Base-by-base conservation (phyloP, 2,797 vertebrate genomes). In the Myotis myotis region DNA sequence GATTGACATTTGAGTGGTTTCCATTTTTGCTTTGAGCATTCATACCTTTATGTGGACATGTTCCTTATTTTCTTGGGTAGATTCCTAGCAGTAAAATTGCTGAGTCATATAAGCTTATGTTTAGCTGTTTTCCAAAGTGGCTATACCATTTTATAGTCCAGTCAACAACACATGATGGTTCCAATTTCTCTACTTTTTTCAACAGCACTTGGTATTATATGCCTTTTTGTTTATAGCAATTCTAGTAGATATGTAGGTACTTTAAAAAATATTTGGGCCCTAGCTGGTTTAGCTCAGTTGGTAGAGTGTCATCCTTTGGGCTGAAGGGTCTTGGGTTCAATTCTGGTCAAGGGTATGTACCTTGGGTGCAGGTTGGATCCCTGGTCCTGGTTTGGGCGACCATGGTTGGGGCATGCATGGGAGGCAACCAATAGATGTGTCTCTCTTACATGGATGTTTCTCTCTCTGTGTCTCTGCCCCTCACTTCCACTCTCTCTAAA, bases 1-100 rank as follows among this genome's bases (percentile, higher is more conserved):
- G 23, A 81, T 75, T 23, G 68, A 41, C 11, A 51, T 86, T 57
- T 81, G 49, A 30, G n/a, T 90, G 89, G 6, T 81, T 95, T 90
- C 91, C 36, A 57, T 28, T 72, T 95, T 89, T 79, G 25, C 72
- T 57, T 23, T 49, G 4, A 82, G 75, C 60, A 55, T 47, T 76
- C 75, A 49, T 25, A 71, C 22, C 1, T 28, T 76, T 16, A 20
- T 57, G 23, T 57, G 19, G 6, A 64, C 13, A 23, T 72, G 6
- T 66, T 55, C 74, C 64, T 66, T 87, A 66, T 90, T 91, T 93
- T 91, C 51, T 87, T 68, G 5, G 3, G 33, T 60, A 55, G 16
- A 57, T 55, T 82, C 23, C 20, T 47, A 78, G 19, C 19, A 36
- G 25, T 51, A 28, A 84, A 68, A 80, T 44, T 84, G 55, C 30